Conservation (phyloP, 1,140 invertebrate species). For the Brachystomella parvula region DNA sequence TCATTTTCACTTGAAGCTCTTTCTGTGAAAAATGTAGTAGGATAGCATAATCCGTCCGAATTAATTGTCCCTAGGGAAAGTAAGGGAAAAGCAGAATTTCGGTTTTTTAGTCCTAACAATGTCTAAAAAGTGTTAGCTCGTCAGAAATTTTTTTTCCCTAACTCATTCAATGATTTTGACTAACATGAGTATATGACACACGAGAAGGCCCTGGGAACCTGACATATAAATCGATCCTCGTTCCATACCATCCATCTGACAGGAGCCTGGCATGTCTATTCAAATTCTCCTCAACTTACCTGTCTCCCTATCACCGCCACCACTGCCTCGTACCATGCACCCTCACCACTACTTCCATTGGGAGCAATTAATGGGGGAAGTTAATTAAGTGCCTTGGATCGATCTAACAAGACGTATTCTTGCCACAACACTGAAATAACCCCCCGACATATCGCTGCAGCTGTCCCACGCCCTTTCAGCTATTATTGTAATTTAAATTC, state of each 20-base stretch:
- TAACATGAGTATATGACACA: background rate
- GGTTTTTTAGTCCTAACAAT: too few species aligned
- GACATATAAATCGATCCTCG: background rate
- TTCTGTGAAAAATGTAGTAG: too few species aligned
- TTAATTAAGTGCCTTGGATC: background rate
- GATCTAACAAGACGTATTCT: background rate
- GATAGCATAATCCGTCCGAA: too few species aligned
- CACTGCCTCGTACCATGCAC: background rate
- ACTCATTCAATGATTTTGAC: too few species aligned
- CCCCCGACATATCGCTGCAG: background rate
- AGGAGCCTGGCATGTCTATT: too few species aligned
- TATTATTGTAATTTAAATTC: too few species aligned
- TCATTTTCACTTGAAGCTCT: too few species aligned
- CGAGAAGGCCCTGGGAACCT: background rate
- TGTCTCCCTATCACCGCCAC: background rate
- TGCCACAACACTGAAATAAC: background rate
- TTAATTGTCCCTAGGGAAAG: too few species aligned
- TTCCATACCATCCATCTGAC: background rate
- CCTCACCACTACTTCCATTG: background rate
- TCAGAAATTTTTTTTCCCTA: background rate
- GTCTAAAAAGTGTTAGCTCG: background rate
- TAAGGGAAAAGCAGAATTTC: too few species aligned
- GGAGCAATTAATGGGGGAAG: background rate
- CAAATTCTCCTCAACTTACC: background rate
- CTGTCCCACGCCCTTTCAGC: too few species aligned